Base-by-base conservation (phyloP, 2,113 vertebrate species). In the Coryphaenoides rupestris region DNA sequence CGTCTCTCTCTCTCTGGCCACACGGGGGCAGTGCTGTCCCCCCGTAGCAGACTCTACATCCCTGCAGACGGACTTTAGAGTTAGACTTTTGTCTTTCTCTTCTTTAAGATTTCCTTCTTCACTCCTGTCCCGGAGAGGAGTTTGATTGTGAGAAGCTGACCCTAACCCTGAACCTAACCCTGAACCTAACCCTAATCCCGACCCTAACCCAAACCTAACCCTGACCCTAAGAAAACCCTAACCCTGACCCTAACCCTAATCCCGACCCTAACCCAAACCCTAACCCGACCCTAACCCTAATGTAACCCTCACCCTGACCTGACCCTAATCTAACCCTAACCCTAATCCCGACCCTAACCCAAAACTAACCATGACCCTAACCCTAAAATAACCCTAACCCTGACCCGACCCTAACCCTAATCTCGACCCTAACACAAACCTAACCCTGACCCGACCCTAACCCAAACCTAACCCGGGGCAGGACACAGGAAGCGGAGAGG, bases 71-170 rank as follows among this genome's bases (percentile, higher is more conserved):
- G 21, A 1, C 53, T 47, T 10, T 40, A n/a, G n/a, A n/a, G n/a
- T 45, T 33, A 23, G 58, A 19, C 21, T 47, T 9, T 19, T 12
- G 33, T 63, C 28, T 59, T 73, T 61, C 46, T 58, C 65, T 60
- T 58, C 33, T 28, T 40, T 21, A n/a, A n/a, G n/a, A n/a, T n/a
- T 40, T 60, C 53, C 50, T 19, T 0, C n/a, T 23, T 45, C 26
- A 28, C 10, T 28, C 60, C 15, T n/a, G 15, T n/a, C 47, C 47
- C 47, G 47, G 47, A 2, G 47, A 17, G 1, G 21, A 50, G 3
- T 63, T 59, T 87, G 85, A 85, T 84, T 85, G 74, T 77, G 77
- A 78, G 75, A 69, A 21, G 45, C 58, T 46, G 6, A 40, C 33
- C 33, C 2, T 40, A 40, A n/a, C 33, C 33, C 33, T 40, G 6